These are phyloP conservation scores for Neopelma chrysocephalum DNA, from an alignment of 2,797 vertebrate species.

Conservation along the genomic window DNA sequence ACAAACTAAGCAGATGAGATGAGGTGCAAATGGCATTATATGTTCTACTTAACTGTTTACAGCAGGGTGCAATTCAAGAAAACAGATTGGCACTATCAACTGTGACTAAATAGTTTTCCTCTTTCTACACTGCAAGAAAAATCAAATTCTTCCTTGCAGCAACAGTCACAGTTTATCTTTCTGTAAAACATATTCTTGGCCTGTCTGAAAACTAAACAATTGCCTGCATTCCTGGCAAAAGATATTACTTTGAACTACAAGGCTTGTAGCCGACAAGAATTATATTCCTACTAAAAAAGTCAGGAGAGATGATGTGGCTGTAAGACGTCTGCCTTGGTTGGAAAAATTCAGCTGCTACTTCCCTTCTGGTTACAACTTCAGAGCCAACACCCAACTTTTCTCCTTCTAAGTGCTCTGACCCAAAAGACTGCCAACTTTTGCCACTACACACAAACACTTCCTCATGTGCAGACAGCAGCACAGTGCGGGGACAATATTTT, in stretches of 20 bases:
- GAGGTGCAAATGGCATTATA: neutral
- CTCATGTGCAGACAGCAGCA: neutral
- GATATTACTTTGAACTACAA: slow-evolving; percentile 3
- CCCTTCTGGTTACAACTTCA: neutral
- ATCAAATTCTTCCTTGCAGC: neutral
- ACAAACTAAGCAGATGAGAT: neutral
- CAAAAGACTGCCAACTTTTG: neutral
- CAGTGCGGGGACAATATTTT: neutral
- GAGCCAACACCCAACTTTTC: slow-evolving; percentile 14
- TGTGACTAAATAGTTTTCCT: neutral
- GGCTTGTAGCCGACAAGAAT: neutral
- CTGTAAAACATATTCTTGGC: slow-evolving; percentile 32
- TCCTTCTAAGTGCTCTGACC: neutral
- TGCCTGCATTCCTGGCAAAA: slow-evolving; percentile 44
- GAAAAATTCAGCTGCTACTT: slow-evolving; percentile 39
- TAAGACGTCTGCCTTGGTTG: neutral
- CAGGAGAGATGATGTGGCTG: neutral
- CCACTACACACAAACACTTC: neutral
- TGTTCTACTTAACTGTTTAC: neutral
- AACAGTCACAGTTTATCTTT: slow-evolving; percentile 36
- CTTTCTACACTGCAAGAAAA: neutral
- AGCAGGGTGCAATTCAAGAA: neutral
- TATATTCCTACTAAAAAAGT: slow-evolving; percentile 22
- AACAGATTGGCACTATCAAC: neutral
- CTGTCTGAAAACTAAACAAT: slow-evolving; percentile 50